Percentiles rank a stretch among this genome's conserved stretches.
phyloP scores from a whole-genome alignment of 2,888 invertebrate species.

The Nycteola revayana region DNA sequence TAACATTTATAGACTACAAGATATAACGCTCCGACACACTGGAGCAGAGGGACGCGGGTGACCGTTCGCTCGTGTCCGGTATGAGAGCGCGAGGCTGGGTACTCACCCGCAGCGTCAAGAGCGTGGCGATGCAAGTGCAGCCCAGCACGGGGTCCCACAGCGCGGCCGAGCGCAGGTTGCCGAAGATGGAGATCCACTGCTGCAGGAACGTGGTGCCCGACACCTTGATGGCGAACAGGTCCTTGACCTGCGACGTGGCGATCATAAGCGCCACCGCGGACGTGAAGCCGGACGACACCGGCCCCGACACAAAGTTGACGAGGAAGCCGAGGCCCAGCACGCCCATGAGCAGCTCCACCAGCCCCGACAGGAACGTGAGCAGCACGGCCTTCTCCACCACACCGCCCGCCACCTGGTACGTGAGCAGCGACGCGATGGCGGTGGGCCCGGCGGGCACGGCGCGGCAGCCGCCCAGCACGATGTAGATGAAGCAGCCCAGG shows the following conservation, averaged over 20 bases:
- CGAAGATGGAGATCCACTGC: constrained; percentile 88
- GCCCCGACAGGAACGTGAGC: constrained; percentile 87
- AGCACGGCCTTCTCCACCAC: constrained; percentile 87
- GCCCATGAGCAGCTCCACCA: constrained; percentile 91
- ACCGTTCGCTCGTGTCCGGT: too few species aligned
- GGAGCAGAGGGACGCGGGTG: too few species aligned
- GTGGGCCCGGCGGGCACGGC: constrained; percentile 97
- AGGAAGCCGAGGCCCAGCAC: constrained; percentile 92
- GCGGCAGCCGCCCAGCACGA: constrained; percentile 94
- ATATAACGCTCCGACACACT: too few species aligned
- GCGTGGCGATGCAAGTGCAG: constrained; percentile 86
- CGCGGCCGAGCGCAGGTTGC: constrained; percentile 84
- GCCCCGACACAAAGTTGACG: constrained; percentile 94
- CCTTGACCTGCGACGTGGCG: constrained; percentile 93
- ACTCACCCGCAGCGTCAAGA: constrained; percentile 89
- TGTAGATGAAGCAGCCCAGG: constrained; percentile 94
- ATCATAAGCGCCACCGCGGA: constrained; percentile 95
- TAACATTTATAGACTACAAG: too few species aligned
- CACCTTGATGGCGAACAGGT: constrained; percentile 88
- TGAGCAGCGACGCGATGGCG: constrained; percentile 94
- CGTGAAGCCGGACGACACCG: constrained; percentile 94
- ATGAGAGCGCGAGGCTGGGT: background rate
- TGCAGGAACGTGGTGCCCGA: constrained; percentile 89
- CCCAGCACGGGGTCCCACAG: constrained; percentile 90
- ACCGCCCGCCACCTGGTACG: constrained; percentile 88